A percentile compares a stretch with the other conserved stretches of the same genome.
These are phyloP conservation scores for Macropodus opercularis DNA, from an alignment of 2,797 vertebrate species.

Conservation along the genomic window DNA sequence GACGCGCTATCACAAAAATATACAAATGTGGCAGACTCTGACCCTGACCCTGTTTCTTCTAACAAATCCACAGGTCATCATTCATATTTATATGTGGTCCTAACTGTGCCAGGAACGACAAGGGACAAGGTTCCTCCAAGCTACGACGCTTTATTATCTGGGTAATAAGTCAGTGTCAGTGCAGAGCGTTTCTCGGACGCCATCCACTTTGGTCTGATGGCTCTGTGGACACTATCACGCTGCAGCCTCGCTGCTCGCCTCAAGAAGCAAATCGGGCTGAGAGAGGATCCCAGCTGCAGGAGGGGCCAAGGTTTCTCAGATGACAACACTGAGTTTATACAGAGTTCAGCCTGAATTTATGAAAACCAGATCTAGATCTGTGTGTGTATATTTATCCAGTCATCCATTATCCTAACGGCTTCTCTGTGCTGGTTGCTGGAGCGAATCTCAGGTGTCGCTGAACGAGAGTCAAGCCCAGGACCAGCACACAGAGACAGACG, in stretches of 20 bases:
- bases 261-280: constrained; percentile 31
- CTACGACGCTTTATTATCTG: constrained; percentile 44
- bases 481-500: no score
- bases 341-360: constrained; percentile 44
- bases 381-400: no score
- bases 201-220: constrained; percentile 37
- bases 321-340: constrained; percentile 38
- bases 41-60: constrained; percentile 56
- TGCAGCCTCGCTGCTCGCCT: constrained; percentile 20
- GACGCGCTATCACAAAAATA: constrained; percentile 22
- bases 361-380: neutral
- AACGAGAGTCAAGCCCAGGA: no score
- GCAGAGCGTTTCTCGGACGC: constrained; percentile 41
- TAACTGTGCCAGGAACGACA: constrained; percentile 23
- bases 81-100: constrained; percentile 48
- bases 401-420: no score
- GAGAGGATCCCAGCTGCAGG: constrained; percentile 18
- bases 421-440: no score
- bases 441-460: no score
- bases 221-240: constrained; percentile 37
- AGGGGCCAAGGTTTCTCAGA: constrained; percentile 64
- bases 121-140: constrained; percentile 47
- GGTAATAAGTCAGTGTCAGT: constrained; percentile 45
- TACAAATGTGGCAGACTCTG: constrained; percentile 7
- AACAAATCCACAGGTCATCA: constrained; percentile 46